Percentiles rank a stretch among this genome's conserved stretches.
These are phyloP conservation scores for Eidolon dupreanum DNA, from an alignment of 2,797 vertebrate species.

Conservation along the genomic window DNA sequence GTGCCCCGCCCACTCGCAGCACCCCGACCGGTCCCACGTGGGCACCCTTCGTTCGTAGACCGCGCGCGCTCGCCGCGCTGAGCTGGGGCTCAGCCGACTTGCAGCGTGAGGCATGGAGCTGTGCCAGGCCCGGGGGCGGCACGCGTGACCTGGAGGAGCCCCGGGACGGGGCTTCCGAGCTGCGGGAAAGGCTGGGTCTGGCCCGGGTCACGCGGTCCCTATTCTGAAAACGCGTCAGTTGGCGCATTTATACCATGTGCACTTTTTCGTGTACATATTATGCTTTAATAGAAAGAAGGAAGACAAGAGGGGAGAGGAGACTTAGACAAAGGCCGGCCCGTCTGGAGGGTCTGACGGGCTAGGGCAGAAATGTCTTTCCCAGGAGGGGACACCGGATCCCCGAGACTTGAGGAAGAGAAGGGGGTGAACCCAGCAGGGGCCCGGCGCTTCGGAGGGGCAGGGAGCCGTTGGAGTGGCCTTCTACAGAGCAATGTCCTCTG, in stretches of 20 bases:
- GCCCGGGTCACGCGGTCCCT: fast-evolving
- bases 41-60: neutral
- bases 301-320: fast-evolving
- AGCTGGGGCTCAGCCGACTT: neutral
- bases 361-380: too few species aligned
- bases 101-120: neutral
- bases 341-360: neutral
- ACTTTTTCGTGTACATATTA: neutral
- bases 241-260: fast-evolving
- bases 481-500: neutral
- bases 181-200: fast-evolving
- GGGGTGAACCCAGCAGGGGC: neutral
- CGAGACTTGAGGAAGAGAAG: neutral
- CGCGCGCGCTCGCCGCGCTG: neutral
- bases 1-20: fast-evolving
- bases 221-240: neutral
- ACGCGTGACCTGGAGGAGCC: fast-evolving
- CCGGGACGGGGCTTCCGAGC: neutral
- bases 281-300: neutral
- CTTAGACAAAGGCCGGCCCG: fast-evolving
- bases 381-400: neutral
- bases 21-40: fast-evolving
- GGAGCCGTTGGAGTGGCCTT: fast-evolving
- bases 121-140: fast-evolving
- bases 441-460: neutral